Base-by-base conservation (phyloP, 2,888 invertebrate genomes). In the Trisateles emortualis region DNA sequence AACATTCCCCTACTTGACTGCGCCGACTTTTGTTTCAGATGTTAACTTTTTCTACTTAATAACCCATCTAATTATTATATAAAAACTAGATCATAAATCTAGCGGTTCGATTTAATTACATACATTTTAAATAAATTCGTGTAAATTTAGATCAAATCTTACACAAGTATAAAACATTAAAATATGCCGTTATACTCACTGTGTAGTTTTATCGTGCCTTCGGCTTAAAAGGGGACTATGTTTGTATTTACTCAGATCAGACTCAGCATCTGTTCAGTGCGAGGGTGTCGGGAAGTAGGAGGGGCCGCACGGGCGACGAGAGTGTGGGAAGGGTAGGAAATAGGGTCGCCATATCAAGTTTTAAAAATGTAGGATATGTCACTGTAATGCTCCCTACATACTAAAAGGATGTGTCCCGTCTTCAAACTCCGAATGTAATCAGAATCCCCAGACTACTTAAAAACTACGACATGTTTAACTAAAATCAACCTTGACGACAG, bases 241-340 rank as follows among this genome's bases (percentile, higher is more conserved):
- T 81, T 82, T 80, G 76, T 84, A 80, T 84, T 83, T 81, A 83
- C 81, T 76, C 53, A 57, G 69, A 72, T 66, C 70, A 78, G 70
- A 72, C 66, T 74, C 77, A 75, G 79, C 84, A 82, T 84, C 84
- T 84, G 84, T 72, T 72, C 64, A 56, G 59, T 61, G 57, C 53
- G 59, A 65, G 70, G 72, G 72, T 58, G 69, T 60, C 76, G 64
- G 74, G 66, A 71, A 63, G 53, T 57, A 54, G 54, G 49, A 62
- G 41, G 62, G 66, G 56, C 47, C 51, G 61, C 35, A 60, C 42
- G 51, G 61, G 64, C 47, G 59, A 53, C 43, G n/a, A 59, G 46
- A 38, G 19, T 52, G 47, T 59, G 55, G 60, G 59, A 36, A 42
- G 52, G 44, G 44, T 13, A 22, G 16, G 24, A 16, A 11, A 14